phyloP scores from a whole-genome alignment of 2,113 vertebrate species.

The Isurus oxyrinchus region DNA sequence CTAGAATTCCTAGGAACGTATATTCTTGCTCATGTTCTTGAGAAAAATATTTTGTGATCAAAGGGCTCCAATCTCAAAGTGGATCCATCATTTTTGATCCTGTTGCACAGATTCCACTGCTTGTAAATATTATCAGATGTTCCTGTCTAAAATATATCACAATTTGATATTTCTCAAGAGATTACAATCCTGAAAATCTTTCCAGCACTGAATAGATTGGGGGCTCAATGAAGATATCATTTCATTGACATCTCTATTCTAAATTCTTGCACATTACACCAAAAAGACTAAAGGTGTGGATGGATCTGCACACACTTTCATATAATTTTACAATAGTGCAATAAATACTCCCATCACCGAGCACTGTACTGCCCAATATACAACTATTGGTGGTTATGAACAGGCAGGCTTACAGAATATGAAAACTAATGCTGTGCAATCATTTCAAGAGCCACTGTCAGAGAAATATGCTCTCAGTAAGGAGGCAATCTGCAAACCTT shows the following conservation, averaged over 20 bases:
- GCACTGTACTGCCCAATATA: background rate
- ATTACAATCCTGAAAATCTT: conserved; percentile 14
- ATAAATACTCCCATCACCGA: background rate
- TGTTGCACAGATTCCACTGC: background rate
- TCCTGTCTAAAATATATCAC: background rate
- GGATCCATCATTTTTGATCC: background rate
- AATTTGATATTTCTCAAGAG: background rate
- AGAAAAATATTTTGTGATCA: background rate
- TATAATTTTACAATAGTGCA: background rate
- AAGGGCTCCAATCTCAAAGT: background rate
- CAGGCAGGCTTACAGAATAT: background rate
- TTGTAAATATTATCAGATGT: background rate
- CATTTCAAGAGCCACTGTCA: background rate
- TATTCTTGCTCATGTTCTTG: background rate
- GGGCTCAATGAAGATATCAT: background rate
- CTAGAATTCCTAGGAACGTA: background rate
- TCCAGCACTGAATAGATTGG: background rate
- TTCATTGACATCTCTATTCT: background rate
- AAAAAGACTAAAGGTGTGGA: background rate
- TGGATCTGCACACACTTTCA: background rate
- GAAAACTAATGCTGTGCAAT: background rate
- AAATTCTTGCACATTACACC: background rate
- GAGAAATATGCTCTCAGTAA: background rate
- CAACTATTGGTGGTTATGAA: background rate
- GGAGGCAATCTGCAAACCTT: background rate